Conservation (phyloP, 2,797 vertebrate genomes). For the Gymnocypris eckloni region DNA sequence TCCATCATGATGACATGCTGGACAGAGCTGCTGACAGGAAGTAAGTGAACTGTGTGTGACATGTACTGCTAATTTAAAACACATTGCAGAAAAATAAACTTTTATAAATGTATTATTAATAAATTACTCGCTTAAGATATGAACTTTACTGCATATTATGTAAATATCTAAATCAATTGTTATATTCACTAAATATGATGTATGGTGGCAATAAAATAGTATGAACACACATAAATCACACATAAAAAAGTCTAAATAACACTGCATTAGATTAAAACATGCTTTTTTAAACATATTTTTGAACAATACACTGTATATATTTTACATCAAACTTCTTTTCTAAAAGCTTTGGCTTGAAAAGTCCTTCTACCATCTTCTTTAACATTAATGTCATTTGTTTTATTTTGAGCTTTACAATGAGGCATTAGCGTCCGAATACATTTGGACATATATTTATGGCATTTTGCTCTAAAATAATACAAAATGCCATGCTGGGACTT, state of each 20-base stretch:
- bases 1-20: conserved; percentile 6
- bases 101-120: too few relatives aligned
- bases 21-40: conserved; percentile 1
- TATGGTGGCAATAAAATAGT: background rate
- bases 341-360: background rate
- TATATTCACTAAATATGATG: background rate
- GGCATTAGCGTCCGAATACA: background rate
- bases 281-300: too few relatives aligned
- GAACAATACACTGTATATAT: background rate
- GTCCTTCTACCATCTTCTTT: background rate
- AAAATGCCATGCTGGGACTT: background rate
- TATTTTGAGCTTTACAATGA: background rate
- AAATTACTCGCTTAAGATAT: too few relatives aligned
- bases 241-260: background rate
- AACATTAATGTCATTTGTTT: background rate
- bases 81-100: background rate
- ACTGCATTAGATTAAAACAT: background rate
- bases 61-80: background rate
- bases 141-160: background rate
- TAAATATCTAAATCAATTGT: background rate
- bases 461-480: background rate
- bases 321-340: background rate
- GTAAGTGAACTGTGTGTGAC: background rate
- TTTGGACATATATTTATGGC: background rate
- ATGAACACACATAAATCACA: background rate